Evolutionary conservation across 1,140 invertebrate species (phyloP).

Genomic region (Zaprionus ornatus): DNA sequence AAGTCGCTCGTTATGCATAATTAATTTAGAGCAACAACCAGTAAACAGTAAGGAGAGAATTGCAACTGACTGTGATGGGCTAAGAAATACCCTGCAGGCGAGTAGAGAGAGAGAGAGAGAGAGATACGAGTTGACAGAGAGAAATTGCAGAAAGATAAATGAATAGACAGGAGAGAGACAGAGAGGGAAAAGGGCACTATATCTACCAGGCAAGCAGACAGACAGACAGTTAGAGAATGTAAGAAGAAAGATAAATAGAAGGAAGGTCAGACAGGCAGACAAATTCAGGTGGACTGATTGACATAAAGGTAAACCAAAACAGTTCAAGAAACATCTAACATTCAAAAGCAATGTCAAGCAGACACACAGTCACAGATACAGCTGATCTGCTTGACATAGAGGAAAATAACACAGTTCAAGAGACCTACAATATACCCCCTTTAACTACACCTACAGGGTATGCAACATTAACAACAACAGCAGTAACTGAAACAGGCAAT

Average conservation of each 20-base stretch:
- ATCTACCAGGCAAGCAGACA: no score
- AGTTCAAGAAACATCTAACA: neutral
- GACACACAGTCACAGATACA: neutral
- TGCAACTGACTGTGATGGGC: neutral
- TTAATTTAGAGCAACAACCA: conserved; percentile 55
- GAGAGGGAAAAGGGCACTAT: neutral
- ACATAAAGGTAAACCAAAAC: neutral
- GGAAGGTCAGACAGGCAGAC: neutral
- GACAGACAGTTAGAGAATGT: neutral
- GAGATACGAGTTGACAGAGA: neutral
- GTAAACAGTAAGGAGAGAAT: neutral
- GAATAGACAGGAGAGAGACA: neutral
- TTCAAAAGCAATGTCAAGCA: neutral
- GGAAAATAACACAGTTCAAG: neutral
- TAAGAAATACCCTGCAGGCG: neutral
- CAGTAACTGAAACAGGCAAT: neutral
- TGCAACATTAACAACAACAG: conserved; percentile 11
- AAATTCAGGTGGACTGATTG: neutral
- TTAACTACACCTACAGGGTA: neutral
- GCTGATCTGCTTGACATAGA: neutral
- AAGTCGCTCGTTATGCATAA: conserved; percentile 62
- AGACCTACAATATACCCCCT: neutral
- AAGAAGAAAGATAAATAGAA: neutral
- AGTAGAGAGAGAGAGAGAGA: neutral
- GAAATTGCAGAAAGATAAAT: neutral